Base-by-base conservation (phyloP, 2,888 invertebrate species). In the Uloborus plumipes region DNA sequence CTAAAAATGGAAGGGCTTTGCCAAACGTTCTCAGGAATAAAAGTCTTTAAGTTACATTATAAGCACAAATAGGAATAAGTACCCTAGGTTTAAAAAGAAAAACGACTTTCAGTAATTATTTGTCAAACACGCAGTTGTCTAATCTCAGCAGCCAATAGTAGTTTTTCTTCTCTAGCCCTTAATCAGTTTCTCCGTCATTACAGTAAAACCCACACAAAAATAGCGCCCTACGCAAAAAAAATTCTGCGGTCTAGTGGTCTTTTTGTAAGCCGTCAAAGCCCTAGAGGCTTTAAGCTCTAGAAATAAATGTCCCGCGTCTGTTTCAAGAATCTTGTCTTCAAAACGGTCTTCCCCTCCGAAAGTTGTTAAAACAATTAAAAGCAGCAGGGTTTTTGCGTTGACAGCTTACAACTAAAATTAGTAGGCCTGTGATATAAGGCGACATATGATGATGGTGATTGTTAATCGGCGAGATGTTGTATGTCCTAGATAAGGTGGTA, bases 371-470 rank as follows among this genome's bases (percentile, higher is more conserved):
- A 39, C 3, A 39, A 39, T 39, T 39, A 50, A 49, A 66, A 66
- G 58, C 15, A n/a, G 49, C 20, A 20, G 18, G 47, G 65, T 18
- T 69, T n/a, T 62, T 69, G n/a, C 53, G 69, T 51, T 69, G 76
- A 76, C 76, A 76, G 76, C 53, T 62, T 53, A 69, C 69, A 76
- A 51, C 76, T 76, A 69, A 76, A 76, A 76, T 76, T 76, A 76
- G 69, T 53, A 49, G 61, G 31, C 31, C 14, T 16, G 49, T 39
- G 62, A 69, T 69, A 69, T 76, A 76, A 62, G 62, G 62, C 76
- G 69, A 50, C 76, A 69, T 69, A 50, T 53, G 69, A 53, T 76
- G 76, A 47, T 53, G 20, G 47, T 39, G 61, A 62, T 76, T 67
- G 61, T 62, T 62, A 76, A 76, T 76, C 59, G 69, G 47, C 69